These are phyloP conservation scores for Antechinus flavipes DNA, from an alignment of 2,113 vertebrate species.

Conservation along the genomic window DNA sequence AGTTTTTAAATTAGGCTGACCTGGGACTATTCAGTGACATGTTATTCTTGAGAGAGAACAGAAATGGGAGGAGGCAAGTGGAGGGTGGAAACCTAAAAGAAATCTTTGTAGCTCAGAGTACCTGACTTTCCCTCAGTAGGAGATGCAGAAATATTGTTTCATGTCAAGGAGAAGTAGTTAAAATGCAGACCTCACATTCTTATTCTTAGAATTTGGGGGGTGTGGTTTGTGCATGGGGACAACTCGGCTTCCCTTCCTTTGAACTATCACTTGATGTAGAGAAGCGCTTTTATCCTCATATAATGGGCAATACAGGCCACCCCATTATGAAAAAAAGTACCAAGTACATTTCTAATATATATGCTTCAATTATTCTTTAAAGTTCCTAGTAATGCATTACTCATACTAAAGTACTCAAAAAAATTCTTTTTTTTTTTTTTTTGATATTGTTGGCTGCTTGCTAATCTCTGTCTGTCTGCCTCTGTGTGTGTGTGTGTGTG, in stretches of 20 bases:
- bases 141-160: conserved; percentile 81
- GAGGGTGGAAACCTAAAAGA: conserved; percentile 53
- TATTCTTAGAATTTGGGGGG: conserved; percentile 84
- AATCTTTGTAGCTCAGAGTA: conserved; percentile 85
- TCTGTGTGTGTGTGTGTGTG: too few species aligned
- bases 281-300: conserved; percentile 82
- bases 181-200: conserved; percentile 83
- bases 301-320: conserved; percentile 85
- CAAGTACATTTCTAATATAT: conserved; percentile 78
- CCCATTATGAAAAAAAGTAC: conserved; percentile 81
- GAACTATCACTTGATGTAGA: conserved; percentile 85
- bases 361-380: conserved; percentile 82
- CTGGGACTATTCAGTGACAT: conserved; percentile 75
- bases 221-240: conserved; percentile 82
- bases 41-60: conserved; percentile 68
- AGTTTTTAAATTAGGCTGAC: conserved; percentile 81
- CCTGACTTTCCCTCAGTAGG: conserved; percentile 83
- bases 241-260: conserved; percentile 83
- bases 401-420: conserved; percentile 54
- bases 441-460: conserved; percentile 34
- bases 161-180: conserved; percentile 86
- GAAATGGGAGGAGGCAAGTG: conserved; percentile 16
- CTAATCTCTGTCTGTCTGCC: not conserved
- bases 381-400: conserved; percentile 68
- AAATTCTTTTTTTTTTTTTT: conserved; percentile 47